Base-by-base conservation (phyloP, 23 tunicate genomes). In the Aplidium turbinatum region DNA sequence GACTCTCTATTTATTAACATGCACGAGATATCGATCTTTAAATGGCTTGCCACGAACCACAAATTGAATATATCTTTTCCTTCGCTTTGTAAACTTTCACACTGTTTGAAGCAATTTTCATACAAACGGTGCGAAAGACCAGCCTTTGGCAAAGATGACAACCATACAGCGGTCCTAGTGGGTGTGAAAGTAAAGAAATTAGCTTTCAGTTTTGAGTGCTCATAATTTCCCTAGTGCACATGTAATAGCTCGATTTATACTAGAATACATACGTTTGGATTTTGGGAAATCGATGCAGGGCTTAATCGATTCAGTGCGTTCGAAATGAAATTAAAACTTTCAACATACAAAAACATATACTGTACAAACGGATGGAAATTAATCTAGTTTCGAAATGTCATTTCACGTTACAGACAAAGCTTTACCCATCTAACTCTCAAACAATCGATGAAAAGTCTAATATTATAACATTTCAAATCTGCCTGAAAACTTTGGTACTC, bases 281-380 rank as follows among this genome's bases (percentile, higher is more conserved):
- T 38, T 66, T 21, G 4, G 18, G 5, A 35, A 36, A 66, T 38
- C 53, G 27, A 66, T 38, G 9, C 26, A 42, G 11, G 73, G 26
- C 51, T 9, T 7, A 66, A 74, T 23, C 22, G 29, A 26, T 60
- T 3, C 26, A 62, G 62, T 31, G 24, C 13, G 69, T 30, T 25
- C 54, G 77, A 70, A 80, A 80, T 69, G 63, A 80, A 80, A 80
- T 80, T 80, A 80, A 80, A 80, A 80, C 77, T 80, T 80, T 57
- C 58, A 46, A 70, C 76, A 70, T 65, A 42, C 34, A 56, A 60
- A 25, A 46, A 47, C 72, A 76, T 76, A 62, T n/a, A n/a, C n/a
- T n/a, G n/a, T n/a, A n/a, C 46, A 62, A 32, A 29, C 23, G 21
- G 56, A 35, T 48, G 29, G 62, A 70, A 80, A 69, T 80, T 80